Conservation (phyloP, 2,888 invertebrate genomes). For the Cacoxenus indagator region DNA sequence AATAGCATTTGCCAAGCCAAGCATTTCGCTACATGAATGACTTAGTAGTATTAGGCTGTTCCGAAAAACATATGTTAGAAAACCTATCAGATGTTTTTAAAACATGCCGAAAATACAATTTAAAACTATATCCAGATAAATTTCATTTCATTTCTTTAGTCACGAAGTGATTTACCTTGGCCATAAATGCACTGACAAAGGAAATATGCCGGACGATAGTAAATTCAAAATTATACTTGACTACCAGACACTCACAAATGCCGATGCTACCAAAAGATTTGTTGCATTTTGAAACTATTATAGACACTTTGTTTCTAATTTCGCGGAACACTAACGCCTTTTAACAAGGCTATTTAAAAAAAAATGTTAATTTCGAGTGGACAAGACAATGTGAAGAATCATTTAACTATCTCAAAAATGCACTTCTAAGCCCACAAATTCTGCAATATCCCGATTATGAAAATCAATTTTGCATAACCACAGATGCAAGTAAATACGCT, state of each 20-base stretch:
- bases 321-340: slow-evolving; percentile 21
- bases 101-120: not conserved
- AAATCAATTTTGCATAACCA: slow-evolving; percentile 9
- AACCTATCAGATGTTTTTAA: not conserved
- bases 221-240: not conserved
- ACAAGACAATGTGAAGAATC: slow-evolving; percentile 23
- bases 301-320: slow-evolving; percentile 27
- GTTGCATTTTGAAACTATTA: slow-evolving; percentile 35
- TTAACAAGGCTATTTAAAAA: slow-evolving; percentile 17
- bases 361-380: slow-evolving; percentile 27
- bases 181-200: slow-evolving; percentile 30
- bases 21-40: too few species aligned
- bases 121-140: slow-evolving; percentile 75
- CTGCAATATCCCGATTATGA: slow-evolving; percentile 31
- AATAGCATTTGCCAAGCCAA: too few species aligned
- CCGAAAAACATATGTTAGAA: too few species aligned
- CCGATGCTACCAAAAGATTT: slow-evolving; percentile 29
- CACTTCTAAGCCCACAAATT: not conserved
- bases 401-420: slow-evolving; percentile 27
- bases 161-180: slow-evolving; percentile 75
- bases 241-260: slow-evolving; percentile 29
- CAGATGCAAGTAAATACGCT: slow-evolving; percentile 35
- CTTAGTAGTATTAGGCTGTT: too few species aligned
- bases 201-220: slow-evolving; percentile 26
- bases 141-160: slow-evolving; percentile 22